A percentile compares a stretch with the other conserved stretches of the same genome.
Conservation (phyloP, 2,888 invertebrate species). For the Dicycla oo region DNA sequence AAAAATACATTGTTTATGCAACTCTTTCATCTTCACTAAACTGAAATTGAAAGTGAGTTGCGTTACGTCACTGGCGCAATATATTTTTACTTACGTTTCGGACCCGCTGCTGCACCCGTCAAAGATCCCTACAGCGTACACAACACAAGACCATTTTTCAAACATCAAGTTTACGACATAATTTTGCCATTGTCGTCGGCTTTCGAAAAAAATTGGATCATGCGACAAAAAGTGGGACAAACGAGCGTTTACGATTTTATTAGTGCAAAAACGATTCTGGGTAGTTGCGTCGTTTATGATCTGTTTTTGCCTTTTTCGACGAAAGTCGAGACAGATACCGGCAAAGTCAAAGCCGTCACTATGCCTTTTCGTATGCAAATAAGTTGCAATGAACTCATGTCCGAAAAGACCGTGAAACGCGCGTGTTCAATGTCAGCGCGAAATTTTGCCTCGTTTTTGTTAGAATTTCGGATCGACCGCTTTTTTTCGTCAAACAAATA, state of each 20-base stretch:
- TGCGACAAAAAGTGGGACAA: slow-evolving; percentile 74
- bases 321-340: slow-evolving; percentile 82
- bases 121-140: slow-evolving; percentile 68
- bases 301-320: slow-evolving; percentile 81
- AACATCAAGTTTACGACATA: slow-evolving; percentile 78
- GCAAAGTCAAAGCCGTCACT: slow-evolving; percentile 80
- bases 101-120: slow-evolving; percentile 74
- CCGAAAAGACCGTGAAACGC: slow-evolving; percentile 77
- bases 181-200: slow-evolving; percentile 76
- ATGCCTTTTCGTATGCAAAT: slow-evolving; percentile 87
- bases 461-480: slow-evolving; percentile 66
- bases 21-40: slow-evolving; percentile 25
- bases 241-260: slow-evolving; percentile 80
- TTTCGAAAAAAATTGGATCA: slow-evolving; percentile 77
- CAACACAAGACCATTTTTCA: slow-evolving; percentile 80
- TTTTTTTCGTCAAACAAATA: slow-evolving; percentile 71
- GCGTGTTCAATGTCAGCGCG: slow-evolving; percentile 81
- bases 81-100: slow-evolving; percentile 59
- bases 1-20: slow-evolving; percentile 33
- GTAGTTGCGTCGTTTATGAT: slow-evolving; percentile 79
- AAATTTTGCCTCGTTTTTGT: slow-evolving; percentile 74
- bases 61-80: slow-evolving; percentile 52
- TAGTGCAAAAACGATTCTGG: slow-evolving; percentile 85
- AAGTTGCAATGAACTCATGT: slow-evolving; percentile 85
- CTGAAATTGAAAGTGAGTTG: slow-evolving; percentile 68